These are phyloP conservation scores for Eulemur coronatus DNA, from an alignment of 2,797 vertebrate species.

Conservation along the genomic window DNA sequence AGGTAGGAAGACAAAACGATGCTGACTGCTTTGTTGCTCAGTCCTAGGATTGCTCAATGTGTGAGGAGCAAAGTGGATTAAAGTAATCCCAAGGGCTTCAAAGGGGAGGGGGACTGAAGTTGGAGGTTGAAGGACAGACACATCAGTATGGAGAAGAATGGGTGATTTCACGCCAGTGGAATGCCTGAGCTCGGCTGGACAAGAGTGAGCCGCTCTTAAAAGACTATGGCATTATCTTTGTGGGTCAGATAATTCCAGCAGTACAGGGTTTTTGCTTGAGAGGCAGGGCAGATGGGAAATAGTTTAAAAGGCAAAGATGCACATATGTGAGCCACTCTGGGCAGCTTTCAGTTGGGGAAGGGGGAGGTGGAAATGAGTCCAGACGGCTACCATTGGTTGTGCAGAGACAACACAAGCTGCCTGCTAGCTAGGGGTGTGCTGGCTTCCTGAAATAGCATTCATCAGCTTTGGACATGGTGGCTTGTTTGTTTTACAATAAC, in stretches of 20 bases:
- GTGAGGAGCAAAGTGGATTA: background rate
- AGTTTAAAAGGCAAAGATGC: constrained; percentile 67
- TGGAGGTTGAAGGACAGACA: background rate
- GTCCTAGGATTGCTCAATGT: background rate
- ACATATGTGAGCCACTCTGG: background rate
- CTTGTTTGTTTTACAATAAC: constrained; percentile 33
- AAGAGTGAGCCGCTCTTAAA: background rate
- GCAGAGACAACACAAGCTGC: constrained; percentile 36
- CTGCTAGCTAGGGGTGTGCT: background rate
- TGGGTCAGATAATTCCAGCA: constrained; percentile 70
- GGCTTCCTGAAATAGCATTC: constrained; percentile 24
- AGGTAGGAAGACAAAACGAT: background rate
- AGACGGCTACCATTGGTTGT: background rate
- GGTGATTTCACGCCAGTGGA: background rate
- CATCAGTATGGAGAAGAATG: accelerated
- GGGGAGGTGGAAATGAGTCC: background rate
- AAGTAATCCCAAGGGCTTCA: background rate
- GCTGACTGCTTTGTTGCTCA: background rate
- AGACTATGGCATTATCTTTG: constrained; percentile 27
- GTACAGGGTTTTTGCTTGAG: constrained; percentile 68
- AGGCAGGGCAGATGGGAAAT: constrained; percentile 68
- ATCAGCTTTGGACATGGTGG: background rate
- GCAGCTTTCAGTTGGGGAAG: background rate
- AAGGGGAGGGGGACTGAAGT: background rate
- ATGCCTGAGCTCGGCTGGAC: background rate